These are phyloP conservation scores for Chrysina gloriosa DNA, from an alignment of 2,888 invertebrate species.

Conservation along the genomic window DNA sequence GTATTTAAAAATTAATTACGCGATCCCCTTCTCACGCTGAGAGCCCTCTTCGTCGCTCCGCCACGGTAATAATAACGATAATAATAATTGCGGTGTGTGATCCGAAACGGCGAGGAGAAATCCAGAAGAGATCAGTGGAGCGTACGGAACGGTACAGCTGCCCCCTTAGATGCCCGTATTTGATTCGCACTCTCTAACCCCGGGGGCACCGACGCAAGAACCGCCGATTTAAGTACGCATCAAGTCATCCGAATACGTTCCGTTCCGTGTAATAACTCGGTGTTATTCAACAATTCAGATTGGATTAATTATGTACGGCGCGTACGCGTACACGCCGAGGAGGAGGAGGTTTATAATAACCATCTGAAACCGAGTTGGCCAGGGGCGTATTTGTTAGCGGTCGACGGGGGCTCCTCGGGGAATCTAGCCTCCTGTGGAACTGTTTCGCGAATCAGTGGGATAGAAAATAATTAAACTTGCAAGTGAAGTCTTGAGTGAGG, in stretches of 20 bases:
- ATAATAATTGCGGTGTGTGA: not conserved
- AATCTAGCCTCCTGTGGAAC: slow-evolving; percentile 14
- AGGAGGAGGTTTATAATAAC: slow-evolving; percentile 15
- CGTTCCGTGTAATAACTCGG: slow-evolving; percentile 30
- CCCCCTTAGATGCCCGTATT: slow-evolving; percentile 14
- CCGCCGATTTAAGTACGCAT: slow-evolving; percentile 25
- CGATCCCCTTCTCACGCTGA: not conserved
- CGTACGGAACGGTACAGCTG: slow-evolving; percentile 27
- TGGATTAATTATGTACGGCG: slow-evolving; percentile 26
- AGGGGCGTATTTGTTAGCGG: slow-evolving; percentile 15
- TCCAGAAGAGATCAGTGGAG: slow-evolving; percentile 9
- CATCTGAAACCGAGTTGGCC: slow-evolving; percentile 3
- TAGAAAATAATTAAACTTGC: slow-evolving; percentile 30
- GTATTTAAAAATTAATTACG: slow-evolving; percentile 33
- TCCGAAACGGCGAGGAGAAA: slow-evolving; percentile 7
- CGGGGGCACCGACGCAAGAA: slow-evolving; percentile 14
- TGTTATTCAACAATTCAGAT: slow-evolving; percentile 40
- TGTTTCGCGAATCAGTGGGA: slow-evolving; percentile 15
- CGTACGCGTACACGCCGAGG: not conserved
- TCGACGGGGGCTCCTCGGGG: slow-evolving; percentile 14
- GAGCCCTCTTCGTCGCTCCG: not conserved
- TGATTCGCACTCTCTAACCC: slow-evolving; percentile 20
- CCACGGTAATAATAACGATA: slow-evolving; percentile 13
- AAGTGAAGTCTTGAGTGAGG: not conserved
- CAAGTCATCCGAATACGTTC: slow-evolving; percentile 28